A percentile compares a stretch with the other conserved stretches of the same genome.
phyloP scores from a whole-genome alignment of 2,113 vertebrate species.

The Ancistrus triradiatus region DNA sequence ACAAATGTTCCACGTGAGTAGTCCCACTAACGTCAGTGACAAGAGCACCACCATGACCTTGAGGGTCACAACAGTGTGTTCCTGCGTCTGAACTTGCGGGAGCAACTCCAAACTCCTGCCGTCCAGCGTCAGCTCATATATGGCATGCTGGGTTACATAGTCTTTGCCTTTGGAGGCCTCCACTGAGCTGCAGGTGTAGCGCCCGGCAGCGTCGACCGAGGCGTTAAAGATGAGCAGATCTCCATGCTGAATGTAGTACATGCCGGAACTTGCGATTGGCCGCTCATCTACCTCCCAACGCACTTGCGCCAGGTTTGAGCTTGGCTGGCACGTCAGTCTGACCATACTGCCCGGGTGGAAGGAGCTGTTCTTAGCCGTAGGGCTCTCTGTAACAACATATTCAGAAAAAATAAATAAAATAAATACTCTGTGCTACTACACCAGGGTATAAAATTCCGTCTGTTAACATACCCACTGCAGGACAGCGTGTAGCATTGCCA shows the following conservation, averaged over 20 bases:
- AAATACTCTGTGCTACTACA: background rate
- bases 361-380: slow-evolving; percentile 15
- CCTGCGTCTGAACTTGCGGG: background rate
- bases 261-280: slow-evolving; percentile 21
- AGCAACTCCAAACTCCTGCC: accelerated
- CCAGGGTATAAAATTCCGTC: background rate
- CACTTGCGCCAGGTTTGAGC: slow-evolving; percentile 61
- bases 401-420: background rate
- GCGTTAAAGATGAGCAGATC: slow-evolving; percentile 61
- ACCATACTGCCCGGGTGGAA: slow-evolving; percentile 49
- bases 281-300: slow-evolving; percentile 52
- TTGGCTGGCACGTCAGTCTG: slow-evolving; percentile 53
- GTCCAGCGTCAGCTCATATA: slow-evolving; percentile 49
- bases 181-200: slow-evolving; percentile 61
- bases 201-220: slow-evolving; percentile 38
- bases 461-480: slow-evolving; percentile 49
- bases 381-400: slow-evolving; percentile 52
- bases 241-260: slow-evolving; percentile 45
- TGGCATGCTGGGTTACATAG: slow-evolving; percentile 39
- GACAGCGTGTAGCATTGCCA: slow-evolving; percentile 64
- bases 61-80: slow-evolving; percentile 39
- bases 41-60: slow-evolving; percentile 44
- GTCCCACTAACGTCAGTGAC: slow-evolving; percentile 45
- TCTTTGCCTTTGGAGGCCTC: slow-evolving; percentile 54
- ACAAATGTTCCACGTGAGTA: slow-evolving; percentile 66